Percentiles rank a stretch among this genome's conserved stretches.
phyloP scores from a whole-genome alignment of 2,888 invertebrate species.

The Drosophila pseudotalamancana region DNA sequence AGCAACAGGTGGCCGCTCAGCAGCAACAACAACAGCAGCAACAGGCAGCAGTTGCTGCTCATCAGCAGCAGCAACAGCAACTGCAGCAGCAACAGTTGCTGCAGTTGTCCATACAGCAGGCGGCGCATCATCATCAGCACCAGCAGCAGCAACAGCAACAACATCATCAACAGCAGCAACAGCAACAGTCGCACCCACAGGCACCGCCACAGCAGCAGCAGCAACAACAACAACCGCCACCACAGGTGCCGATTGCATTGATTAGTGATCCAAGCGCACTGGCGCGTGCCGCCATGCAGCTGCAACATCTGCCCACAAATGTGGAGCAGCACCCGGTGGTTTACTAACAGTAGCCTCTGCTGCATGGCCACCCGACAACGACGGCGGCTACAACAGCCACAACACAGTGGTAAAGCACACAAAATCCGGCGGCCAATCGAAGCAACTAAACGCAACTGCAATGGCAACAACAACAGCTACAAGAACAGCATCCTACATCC shows the following conservation, averaged over 20 bases:
- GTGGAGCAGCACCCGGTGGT: conserved; percentile 84
- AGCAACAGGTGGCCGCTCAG: conserved; percentile 73
- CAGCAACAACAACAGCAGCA: conserved; percentile 80
- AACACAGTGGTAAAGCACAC: conserved; percentile 46
- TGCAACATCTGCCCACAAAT: conserved; percentile 83
- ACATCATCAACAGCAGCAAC: conserved; percentile 74
- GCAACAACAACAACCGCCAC: conserved; percentile 81
- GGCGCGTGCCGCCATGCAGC: conserved; percentile 84
- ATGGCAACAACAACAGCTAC: conserved; percentile 3
- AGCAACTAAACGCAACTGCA: conserved; percentile 13
- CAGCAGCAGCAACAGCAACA: conserved; percentile 75
- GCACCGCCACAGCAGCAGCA: conserved; percentile 73
- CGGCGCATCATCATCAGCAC: conserved; percentile 75
- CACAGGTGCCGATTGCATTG: conserved; percentile 83
- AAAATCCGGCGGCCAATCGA: conserved; percentile 21
- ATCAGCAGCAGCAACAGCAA: conserved; percentile 74
- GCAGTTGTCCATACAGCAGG: conserved; percentile 72
- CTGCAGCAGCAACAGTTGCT: conserved; percentile 65
- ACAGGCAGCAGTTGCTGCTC: conserved; percentile 66
- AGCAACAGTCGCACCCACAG: conserved; percentile 66
- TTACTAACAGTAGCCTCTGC: conserved; percentile 82
- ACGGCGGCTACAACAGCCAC: conserved; percentile 48
- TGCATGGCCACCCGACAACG: conserved; percentile 65
- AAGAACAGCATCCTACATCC: conserved; percentile 31
- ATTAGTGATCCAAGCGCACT: conserved; percentile 83